phyloP scores from a whole-genome alignment of 2,888 invertebrate genomes.

The Caenorhabditis plicata region DNA sequence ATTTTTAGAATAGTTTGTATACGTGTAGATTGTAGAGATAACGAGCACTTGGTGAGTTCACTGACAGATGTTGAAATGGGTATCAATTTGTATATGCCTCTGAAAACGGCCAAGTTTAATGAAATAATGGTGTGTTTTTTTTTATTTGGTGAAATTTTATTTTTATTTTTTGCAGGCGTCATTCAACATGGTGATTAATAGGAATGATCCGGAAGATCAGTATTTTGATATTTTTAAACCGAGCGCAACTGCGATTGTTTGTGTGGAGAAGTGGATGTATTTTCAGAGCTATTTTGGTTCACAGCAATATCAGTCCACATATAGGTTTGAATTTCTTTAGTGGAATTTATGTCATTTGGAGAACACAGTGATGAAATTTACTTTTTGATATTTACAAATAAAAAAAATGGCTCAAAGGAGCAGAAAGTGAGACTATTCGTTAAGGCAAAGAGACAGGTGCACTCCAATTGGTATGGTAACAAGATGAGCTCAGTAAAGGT shows the following conservation, averaged over 20 bases:
- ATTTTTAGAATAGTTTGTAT: not conserved
- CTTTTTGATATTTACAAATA: too few relatives aligned
- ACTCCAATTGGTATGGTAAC: too few relatives aligned
- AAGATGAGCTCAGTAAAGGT: too few relatives aligned
- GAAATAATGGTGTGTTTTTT: conserved; percentile 3
- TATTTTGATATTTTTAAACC: conserved; percentile 29
- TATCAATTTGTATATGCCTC: conserved; percentile 25
- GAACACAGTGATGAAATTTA: too few relatives aligned
- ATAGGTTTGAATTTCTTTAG: conserved; percentile 9
- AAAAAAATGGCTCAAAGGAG: too few relatives aligned
- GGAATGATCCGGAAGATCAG: conserved; percentile 18
- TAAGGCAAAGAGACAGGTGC: too few relatives aligned
- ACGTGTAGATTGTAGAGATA: not conserved
- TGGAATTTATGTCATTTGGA: too few relatives aligned
- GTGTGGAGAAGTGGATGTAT: conserved; percentile 57
- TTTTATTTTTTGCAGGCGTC: conserved; percentile 11
- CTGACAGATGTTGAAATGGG: conserved; percentile 15
- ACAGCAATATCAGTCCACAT: conserved; percentile 25
- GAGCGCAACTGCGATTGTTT: conserved; percentile 42
- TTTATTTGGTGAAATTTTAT: not conserved
- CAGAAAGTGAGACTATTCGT: too few relatives aligned
- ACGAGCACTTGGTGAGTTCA: conserved; percentile 8
- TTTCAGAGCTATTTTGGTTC: conserved; percentile 48
- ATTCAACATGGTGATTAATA: conserved; percentile 8
- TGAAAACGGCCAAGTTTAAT: conserved; percentile 8